Evolutionary conservation across 2,888 invertebrate species (phyloP).

Genomic region (Diarsia rubi): DNA sequence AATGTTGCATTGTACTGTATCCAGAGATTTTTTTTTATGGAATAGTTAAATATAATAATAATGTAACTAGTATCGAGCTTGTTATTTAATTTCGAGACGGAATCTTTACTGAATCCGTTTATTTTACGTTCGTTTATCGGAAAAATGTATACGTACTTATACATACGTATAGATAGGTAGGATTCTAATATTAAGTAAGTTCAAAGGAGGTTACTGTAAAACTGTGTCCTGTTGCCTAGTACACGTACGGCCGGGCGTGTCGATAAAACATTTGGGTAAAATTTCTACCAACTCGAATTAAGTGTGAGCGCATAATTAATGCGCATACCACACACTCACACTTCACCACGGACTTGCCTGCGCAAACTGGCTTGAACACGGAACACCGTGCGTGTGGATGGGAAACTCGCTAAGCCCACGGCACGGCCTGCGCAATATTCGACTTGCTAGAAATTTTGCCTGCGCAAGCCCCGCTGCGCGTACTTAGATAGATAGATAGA

Average conservation of each 20-base stretch:
- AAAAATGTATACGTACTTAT: background rate
- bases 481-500: no score
- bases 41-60: conserved; percentile 50
- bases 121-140: background rate
- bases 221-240: background rate
- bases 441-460: no score
- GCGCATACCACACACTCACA: no score
- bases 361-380: no score
- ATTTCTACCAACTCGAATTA: no score
- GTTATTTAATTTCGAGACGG: conserved; percentile 17
- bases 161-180: background rate
- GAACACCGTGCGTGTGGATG: no score
- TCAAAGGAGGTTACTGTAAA: background rate
- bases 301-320: no score
- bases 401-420: no score
- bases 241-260: background rate
- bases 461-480: no score
- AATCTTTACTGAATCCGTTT: background rate
- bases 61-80: conserved; percentile 8
- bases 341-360: no score
- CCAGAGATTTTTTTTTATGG: conserved; percentile 59
- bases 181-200: background rate
- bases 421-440: no score
- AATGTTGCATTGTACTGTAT: conserved; percentile 74
- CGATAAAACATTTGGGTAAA: background rate